Evolutionary conservation across 2,888 invertebrate genomes (phyloP).

Genomic region (Crepidodera aurea): DNA sequence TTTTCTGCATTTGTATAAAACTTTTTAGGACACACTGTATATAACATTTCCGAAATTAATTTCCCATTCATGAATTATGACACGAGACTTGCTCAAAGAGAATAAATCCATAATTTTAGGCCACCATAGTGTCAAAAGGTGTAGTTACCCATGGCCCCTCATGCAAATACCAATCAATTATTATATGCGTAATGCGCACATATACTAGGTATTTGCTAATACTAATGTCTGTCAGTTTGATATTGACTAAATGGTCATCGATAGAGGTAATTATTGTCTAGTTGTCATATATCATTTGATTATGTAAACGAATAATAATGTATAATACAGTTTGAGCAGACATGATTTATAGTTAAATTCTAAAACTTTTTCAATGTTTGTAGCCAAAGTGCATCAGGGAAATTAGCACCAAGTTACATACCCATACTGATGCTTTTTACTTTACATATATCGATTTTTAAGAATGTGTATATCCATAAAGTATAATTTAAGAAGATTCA

Average conservation of each 20-base stretch:
- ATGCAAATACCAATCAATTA: conserved; percentile 12
- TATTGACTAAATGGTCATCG: conserved; percentile 3
- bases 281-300: conserved; percentile 1
- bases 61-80: not conserved
- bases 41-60: not conserved
- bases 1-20: too few relatives aligned
- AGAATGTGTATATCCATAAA: too few relatives aligned
- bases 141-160: conserved; percentile 4
- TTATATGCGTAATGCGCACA: not conserved
- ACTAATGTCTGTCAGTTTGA: not conserved
- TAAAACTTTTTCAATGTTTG: too few relatives aligned
- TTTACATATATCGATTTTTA: too few relatives aligned
- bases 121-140: not conserved
- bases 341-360: too few relatives aligned
- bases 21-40: not conserved
- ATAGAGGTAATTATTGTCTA: not conserved
- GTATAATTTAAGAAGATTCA: too few relatives aligned
- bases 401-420: too few relatives aligned
- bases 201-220: conserved; percentile 9
- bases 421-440: too few relatives aligned
- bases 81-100: not conserved
- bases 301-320: not conserved
- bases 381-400: too few relatives aligned
- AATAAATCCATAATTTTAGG: conserved; percentile 6
- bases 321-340: not conserved